Evolutionary conservation across 2,113 vertebrate genomes (phyloP), one percentile per base, ranked within the genome.

Genomic region (Aplodontia rufa): DNA sequence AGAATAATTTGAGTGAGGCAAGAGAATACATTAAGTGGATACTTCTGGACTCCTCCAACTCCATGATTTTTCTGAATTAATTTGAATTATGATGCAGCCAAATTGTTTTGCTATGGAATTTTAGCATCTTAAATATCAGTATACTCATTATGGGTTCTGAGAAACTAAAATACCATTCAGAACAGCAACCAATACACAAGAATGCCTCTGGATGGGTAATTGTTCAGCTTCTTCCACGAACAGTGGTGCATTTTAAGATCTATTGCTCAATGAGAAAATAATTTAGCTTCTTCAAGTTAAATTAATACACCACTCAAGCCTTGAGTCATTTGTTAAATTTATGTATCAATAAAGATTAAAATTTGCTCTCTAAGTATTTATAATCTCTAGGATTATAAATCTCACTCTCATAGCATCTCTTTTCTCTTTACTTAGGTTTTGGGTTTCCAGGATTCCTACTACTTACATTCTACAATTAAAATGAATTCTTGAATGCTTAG

Each of bases 241-340:
- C 60, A 87, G 68, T n/a, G 85, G 69, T 86, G 32, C 9, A 79
- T 97, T 97, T 97, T 95, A 96, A 96, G 47, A n/a, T 13, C 45
- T 37, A 81, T 51, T 89, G n/a, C 82, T 80, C 0, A 4, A 28
- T 80, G 68, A 69, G 40, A 89, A 66, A 75, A 78, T 51, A 42
- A 78, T 87, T 72, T 96, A 90, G 93, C 74, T 71, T 55, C 89
- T 82, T 51, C 26, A 96, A 97, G 60, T 35, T 82, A 26, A 92
- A n/a, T n/a, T n/a, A n/a, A 97, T 96, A 94, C 96, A 74, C 24
- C 20, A 91, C n/a, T 78, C 30, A 74, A 81, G 72, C 14, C 64
- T 97, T 92, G 40, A 85, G 22, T 95, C 53, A 9, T 64, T 72
- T 97, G 93, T 96, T 93, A 97, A 96, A 40, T 83, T 80, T 92